Evolutionary conservation across 2,797 vertebrate genomes (phyloP).

Genomic region (Enteromius treurensis): DNA sequence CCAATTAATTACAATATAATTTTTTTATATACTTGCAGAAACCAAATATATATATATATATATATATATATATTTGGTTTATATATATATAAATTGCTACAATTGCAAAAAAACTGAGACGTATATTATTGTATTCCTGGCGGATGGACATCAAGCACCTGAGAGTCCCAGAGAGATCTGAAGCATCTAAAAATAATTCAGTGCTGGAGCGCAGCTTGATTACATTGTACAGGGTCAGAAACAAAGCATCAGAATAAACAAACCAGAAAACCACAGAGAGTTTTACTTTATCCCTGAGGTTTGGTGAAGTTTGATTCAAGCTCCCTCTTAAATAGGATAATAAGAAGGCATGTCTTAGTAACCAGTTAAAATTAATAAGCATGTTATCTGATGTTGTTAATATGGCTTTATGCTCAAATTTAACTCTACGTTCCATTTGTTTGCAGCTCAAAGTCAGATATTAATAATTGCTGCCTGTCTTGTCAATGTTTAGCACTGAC

Average conservation of each 20-base stretch:
- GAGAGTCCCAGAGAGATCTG: constrained; percentile 37
- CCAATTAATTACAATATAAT: neutral
- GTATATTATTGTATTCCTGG: neutral
- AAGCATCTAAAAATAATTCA: constrained; percentile 52
- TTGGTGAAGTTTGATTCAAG: neutral
- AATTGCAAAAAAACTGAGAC: neutral
- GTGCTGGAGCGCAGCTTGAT: constrained; percentile 1
- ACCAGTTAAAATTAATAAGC: neutral
- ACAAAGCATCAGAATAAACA: neutral
- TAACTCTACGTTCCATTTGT: neutral
- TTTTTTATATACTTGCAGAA: neutral
- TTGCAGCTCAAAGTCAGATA: constrained; percentile 6
- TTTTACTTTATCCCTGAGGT: neutral
- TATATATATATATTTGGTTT: no score
- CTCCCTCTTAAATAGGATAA: neutral
- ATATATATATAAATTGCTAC: neutral
- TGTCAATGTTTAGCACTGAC: neutral
- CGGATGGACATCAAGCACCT: neutral
- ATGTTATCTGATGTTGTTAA: neutral
- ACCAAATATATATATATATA: neutral
- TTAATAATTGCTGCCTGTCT: neutral
- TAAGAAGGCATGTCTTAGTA: neutral
- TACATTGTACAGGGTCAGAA: neutral
- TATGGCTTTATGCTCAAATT: neutral
- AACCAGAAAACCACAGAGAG: neutral